These are phyloP conservation scores for Drosophila paulistorum DNA, from an alignment of 1,140 invertebrate species.

Conservation along the genomic window DNA sequence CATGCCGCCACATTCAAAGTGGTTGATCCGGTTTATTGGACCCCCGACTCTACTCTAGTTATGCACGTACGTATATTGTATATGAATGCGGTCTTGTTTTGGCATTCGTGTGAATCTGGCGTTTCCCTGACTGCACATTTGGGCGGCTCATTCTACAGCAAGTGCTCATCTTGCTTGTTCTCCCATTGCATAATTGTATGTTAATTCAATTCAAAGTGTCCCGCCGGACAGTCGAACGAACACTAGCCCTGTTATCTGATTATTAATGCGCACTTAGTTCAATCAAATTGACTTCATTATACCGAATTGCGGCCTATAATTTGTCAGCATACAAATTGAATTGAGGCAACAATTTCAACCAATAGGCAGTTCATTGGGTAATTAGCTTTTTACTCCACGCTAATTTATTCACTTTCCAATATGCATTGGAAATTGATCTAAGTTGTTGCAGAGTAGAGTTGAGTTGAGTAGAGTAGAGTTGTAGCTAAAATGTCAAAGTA, in stretches of 20 bases:
- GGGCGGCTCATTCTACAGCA: constrained; percentile 22
- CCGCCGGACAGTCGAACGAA: constrained; percentile 1
- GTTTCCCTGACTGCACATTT: constrained; percentile 35
- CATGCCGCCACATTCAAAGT: constrained; percentile 52
- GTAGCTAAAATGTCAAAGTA: neutral
- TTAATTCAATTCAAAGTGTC: constrained; percentile 35
- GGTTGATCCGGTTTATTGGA: constrained; percentile 73
- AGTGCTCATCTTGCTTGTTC: constrained; percentile 22
- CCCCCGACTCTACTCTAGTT: constrained; percentile 24
- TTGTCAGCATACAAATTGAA: constrained; percentile 55
- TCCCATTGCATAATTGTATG: constrained; percentile 19
- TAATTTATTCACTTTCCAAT: neutral
- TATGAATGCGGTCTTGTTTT: constrained; percentile 15
- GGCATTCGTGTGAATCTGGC: constrained; percentile 37
- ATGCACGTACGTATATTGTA: neutral
- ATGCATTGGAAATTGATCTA: neutral
- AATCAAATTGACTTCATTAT: constrained; percentile 42
- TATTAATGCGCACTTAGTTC: constrained; percentile 50
- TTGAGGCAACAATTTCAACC: constrained; percentile 30
- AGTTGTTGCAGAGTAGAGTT: neutral
- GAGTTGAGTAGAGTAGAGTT: too few relatives aligned
- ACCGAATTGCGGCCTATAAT: constrained; percentile 29
- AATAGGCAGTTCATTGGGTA: constrained; percentile 38
- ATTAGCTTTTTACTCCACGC: constrained; percentile 37
- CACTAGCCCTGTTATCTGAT: constrained; percentile 28